Conservation (phyloP, 1,140 invertebrate species). For the Hydropsyche tenuis region DNA sequence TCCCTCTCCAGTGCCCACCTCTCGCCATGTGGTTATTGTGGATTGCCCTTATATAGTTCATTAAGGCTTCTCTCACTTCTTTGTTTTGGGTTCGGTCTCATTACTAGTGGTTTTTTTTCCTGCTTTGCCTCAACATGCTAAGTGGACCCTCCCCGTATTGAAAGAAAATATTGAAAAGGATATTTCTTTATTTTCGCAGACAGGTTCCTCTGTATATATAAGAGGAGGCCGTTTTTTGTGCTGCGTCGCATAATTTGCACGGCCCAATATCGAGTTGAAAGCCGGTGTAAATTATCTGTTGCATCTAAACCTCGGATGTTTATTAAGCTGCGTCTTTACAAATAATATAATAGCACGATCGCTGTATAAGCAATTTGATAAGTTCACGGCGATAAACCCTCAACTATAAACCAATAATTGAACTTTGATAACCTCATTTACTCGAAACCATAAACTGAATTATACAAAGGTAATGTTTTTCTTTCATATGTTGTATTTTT, state of each 20-base stretch:
- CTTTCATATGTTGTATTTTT: no score
- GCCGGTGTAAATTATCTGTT: no score
- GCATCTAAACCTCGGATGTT: no score
- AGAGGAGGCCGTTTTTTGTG: slow-evolving; percentile 1
- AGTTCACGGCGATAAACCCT: no score
- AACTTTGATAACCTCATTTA: no score
- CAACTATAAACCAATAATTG: no score
- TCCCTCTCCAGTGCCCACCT: neutral
- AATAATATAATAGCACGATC: no score
- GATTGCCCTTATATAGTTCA: slow-evolving; percentile 41
- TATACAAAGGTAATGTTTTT: no score
- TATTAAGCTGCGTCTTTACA: no score
- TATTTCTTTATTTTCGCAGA: slow-evolving; percentile 38
- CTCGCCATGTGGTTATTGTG: slow-evolving; percentile 37
- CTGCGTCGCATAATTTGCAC: neutral
- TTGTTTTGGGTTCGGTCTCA: slow-evolving; percentile 39
- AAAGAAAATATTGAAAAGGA: slow-evolving; percentile 34
- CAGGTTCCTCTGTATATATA: slow-evolving; percentile 19
- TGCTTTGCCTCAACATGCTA: slow-evolving; percentile 6
- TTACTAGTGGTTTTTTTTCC: slow-evolving; percentile 36
- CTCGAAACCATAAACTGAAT: no score
- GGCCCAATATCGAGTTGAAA: neutral
- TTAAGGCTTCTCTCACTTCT: slow-evolving; percentile 37
- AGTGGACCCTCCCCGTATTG: slow-evolving; percentile 33
- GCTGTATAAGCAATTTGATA: no score